phyloP scores from a whole-genome alignment of 53 echinoderm and acorn worm genomes.

The Hippasteria phrygiana region DNA sequence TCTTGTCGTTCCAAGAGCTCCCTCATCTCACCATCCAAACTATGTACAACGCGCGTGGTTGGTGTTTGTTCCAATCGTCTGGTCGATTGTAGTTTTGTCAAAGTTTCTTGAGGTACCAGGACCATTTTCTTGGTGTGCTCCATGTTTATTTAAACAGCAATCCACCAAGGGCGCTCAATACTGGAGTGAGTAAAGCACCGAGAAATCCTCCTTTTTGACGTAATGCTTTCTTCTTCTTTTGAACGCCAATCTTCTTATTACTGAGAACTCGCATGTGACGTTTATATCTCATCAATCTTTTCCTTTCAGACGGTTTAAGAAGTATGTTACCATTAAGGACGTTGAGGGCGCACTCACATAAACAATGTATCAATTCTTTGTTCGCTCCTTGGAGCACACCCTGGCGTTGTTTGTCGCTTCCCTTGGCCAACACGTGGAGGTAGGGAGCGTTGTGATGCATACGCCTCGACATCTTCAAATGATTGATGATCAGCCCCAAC shows the following conservation, averaged over 20 bases:
- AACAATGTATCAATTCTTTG: conserved; percentile 63
- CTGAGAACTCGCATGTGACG: conserved; percentile 62
- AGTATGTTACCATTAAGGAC: conserved; percentile 58
- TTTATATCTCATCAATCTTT: conserved; percentile 55
- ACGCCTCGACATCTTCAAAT: conserved; percentile 61
- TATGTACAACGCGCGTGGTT: conserved; percentile 33
- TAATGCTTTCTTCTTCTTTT: conserved; percentile 67
- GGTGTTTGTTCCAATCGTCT: conserved; percentile 61
- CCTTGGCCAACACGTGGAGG: conserved; percentile 72
- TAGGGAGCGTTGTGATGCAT: conserved; percentile 68
- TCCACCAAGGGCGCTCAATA: conserved; percentile 46
- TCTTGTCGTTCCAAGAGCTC: conserved; percentile 48
- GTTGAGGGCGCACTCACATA: conserved; percentile 51
- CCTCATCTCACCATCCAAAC: conserved; percentile 68
- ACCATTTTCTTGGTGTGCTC: conserved; percentile 81
- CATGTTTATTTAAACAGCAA: conserved; percentile 66
- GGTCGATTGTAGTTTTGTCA: conserved; percentile 60
- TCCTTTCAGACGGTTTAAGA: conserved; percentile 63
- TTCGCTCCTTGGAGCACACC: conserved; percentile 73
- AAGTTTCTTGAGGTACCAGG: conserved; percentile 73
- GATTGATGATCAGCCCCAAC: neutral
- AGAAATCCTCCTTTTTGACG: conserved; percentile 77
- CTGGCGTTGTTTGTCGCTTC: conserved; percentile 69
- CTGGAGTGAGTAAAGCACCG: conserved; percentile 42
- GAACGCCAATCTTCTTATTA: conserved; percentile 34